These are phyloP conservation scores for Vireo griseus DNA, from an alignment of 2,797 vertebrate species.

Conservation along the genomic window DNA sequence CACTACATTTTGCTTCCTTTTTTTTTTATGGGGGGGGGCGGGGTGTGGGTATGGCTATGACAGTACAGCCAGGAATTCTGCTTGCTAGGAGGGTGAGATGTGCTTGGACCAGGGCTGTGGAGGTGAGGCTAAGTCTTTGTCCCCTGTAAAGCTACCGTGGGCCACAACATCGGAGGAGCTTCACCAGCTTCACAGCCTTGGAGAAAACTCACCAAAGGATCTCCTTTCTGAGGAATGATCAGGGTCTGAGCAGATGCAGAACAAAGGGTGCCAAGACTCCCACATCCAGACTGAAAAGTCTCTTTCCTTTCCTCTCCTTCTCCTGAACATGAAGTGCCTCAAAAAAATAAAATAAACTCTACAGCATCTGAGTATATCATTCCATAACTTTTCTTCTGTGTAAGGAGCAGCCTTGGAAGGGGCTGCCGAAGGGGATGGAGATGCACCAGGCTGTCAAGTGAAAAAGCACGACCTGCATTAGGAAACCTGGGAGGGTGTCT, in stretches of 20 bases:
- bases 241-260: neutral
- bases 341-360: neutral
- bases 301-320: neutral
- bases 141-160: neutral
- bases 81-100: neutral
- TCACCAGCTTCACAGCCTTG: neutral
- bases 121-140: neutral
- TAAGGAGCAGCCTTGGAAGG: neutral
- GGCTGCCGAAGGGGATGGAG: neutral
- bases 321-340: neutral
- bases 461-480: neutral
- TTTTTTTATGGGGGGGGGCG: too few relatives aligned
- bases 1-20: neutral
- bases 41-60: neutral
- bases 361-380: fast-evolving
- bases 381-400: neutral
- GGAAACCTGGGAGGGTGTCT: neutral
- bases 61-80: neutral
- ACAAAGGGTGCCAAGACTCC: neutral
- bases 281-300: neutral
- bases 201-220: neutral
- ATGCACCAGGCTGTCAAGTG: fast-evolving
- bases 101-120: neutral
- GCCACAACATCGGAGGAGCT: neutral
- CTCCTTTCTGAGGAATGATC: neutral